Base-by-base conservation (phyloP, 2,113 vertebrate genomes). In the Takifugu bimaculatus region DNA sequence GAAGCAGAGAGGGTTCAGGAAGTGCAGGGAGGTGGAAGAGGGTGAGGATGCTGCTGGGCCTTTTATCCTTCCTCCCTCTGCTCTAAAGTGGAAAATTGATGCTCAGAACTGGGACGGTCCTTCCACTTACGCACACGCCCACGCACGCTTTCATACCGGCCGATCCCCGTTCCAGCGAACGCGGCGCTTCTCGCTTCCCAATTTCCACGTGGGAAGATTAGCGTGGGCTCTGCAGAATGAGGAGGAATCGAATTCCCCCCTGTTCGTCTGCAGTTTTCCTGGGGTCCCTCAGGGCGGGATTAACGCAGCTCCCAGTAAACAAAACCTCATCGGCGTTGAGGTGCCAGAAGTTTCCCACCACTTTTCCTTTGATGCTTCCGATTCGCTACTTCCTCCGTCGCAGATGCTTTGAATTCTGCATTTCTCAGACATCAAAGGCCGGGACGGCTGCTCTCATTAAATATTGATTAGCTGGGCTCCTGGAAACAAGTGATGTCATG, bases 31-130 rank as follows among this genome's bases (percentile, higher is more conserved):
- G 25, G 67, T 29, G 54, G 43, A 12, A 55, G 51, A 65, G 4
- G 50, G 35, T 60, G 50, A 49, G 25, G 42, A 54, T 49, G 59
- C 44, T 55, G 57, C 27, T 13, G 39, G 13, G 67, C 75, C 65
- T 57, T 50, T 56, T 50, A 52, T 43, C 76, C 45, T 54, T 28
- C 55, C 60, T 62, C 54, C 57, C 61, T 72, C 57, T 70, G 57
- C 71, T 72, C 72, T 70, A 68, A 76, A 77, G 79, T 68, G 42
- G 58, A 70, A 77, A 74, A 85, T 68, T 42, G 56, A 65, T 72
- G 71, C 57, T 13, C 20, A 67, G 71, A 88, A 85, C 70, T 85
- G 87, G 87, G 85, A 57, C 81, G 77, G 57, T 71, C 65, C 57
- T 60, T 64, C 61, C 60, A 80, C 64, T 57, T 65, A 42, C 52